Evolutionary conservation across 2,888 invertebrate species (phyloP).

Genomic region (Salticus scenicus): DNA sequence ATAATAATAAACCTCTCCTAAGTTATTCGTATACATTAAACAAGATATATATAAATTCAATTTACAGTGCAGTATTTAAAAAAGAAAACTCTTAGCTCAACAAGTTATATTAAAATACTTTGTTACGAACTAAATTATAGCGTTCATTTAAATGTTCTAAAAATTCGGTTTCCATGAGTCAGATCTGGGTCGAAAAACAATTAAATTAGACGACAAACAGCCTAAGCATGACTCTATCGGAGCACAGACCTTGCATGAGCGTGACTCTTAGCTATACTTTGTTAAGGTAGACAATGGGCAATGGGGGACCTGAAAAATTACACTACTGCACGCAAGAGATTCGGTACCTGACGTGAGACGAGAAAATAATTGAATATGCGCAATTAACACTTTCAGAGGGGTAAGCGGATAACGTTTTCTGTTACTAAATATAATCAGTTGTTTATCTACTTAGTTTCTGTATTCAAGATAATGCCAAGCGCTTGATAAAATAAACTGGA

Average conservation of each 20-base stretch:
- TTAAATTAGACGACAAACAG: slow-evolving; percentile 11
- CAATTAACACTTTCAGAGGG: background rate
- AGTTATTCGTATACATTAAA: no score
- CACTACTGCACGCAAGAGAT: slow-evolving; percentile 10
- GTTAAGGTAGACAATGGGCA: slow-evolving; percentile 7
- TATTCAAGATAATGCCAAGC: no score
- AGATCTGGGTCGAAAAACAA: slow-evolving; percentile 5
- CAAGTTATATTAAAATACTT: no score
- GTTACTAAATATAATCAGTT: no score
- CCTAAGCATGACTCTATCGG: background rate
- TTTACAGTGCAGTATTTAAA: no score
- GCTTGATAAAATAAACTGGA: no score
- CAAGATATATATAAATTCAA: no score
- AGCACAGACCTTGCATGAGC: background rate
- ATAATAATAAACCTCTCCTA: no score
- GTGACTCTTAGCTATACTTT: background rate
- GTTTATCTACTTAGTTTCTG: no score
- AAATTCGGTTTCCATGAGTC: background rate
- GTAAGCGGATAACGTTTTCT: background rate
- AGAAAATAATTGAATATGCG: background rate
- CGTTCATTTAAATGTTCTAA: background rate
- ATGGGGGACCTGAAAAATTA: slow-evolving; percentile 14
- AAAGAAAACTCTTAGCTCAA: no score
- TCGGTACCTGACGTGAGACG: slow-evolving; percentile 4
- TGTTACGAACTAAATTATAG: no score